Evolutionary conservation across 2,888 invertebrate species (phyloP), one percentile per base, ranked within the genome.

Genomic region (Leptura quadrifasciata): DNA sequence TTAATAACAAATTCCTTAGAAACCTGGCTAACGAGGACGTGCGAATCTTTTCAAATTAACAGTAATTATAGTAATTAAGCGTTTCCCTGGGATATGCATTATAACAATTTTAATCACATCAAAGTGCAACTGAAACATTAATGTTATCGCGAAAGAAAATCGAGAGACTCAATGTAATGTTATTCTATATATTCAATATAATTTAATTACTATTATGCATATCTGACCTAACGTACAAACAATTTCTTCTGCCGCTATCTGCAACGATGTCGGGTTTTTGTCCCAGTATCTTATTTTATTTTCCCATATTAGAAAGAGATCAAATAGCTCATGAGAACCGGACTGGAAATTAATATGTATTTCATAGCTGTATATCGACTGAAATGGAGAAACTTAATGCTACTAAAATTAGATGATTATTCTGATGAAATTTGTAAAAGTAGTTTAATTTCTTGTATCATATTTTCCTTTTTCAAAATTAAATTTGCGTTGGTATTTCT

Each of bases 341-440:
- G 57, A 57, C n/a, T n/a, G 17, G 47, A 47, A 47, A 47, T 31
- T n/a, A 47, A 18, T 15, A 74, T 60, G 18, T 58, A 67, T 27
- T 17, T 20, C n/a, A 54, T 20, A 57, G 57, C 20, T 57, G 21
- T 20, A 57, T 21, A 57, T 20, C 15, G 20, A 18, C 0, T 57
- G 57, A 57, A 21, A 2, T 10, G 21, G 18, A 20, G 9, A 57
- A 18, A 57, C 21, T 6, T 47, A 47, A n/a, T 47, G 17, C 5
- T n/a, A 47, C 3, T 47, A n/a, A 47, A 47, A 47, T 47, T 47
- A 47, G 47, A 47, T 15, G 10, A 12, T 35, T 35, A 35, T 35
- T 35, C 10, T 35, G 8, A 35, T 10, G 8, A 35, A 6, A 35
- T 24, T 24, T 24, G 24, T n/a, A n/a, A 24, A 24, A 24, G 2